Evolutionary conservation across 92 coral and sea anemone genomes (phyloP).

Genomic region (Actinernus sp.): DNA sequence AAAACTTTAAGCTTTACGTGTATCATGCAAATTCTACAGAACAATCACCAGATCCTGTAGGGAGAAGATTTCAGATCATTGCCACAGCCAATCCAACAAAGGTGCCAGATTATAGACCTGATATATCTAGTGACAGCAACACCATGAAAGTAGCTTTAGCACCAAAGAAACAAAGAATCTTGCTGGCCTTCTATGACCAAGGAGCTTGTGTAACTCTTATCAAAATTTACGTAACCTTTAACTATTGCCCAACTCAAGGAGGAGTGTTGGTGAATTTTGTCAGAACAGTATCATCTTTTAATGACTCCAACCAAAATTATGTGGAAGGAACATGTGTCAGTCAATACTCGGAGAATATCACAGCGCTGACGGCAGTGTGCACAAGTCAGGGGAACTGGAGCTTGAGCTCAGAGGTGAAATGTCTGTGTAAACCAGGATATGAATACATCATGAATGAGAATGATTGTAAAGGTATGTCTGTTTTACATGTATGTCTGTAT

Average conservation of each 20-base stretch:
- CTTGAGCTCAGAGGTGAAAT: slow-evolving; percentile 25
- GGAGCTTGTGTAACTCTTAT: slow-evolving; percentile 67
- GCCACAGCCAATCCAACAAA: slow-evolving; percentile 14
- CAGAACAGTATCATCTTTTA: slow-evolving; percentile 66
- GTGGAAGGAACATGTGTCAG: slow-evolving; percentile 73
- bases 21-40: slow-evolving; percentile 24
- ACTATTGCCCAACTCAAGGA: slow-evolving; percentile 57
- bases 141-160: slow-evolving; percentile 26
- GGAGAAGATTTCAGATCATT: slow-evolving; percentile 3
- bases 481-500: no score
- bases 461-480: no score
- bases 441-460: slow-evolving; percentile 44
- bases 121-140: neutral
- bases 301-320: slow-evolving; percentile 9
- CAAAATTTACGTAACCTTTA: slow-evolving; percentile 49
- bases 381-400: slow-evolving; percentile 81
- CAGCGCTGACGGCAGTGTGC: slow-evolving; percentile 50
- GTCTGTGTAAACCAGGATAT: slow-evolving; percentile 82
- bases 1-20: slow-evolving; percentile 43
- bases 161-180: slow-evolving; percentile 39
- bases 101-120: neutral
- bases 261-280: slow-evolving; percentile 55
- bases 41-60: slow-evolving; percentile 41
- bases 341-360: slow-evolving; percentile 43
- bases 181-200: slow-evolving; percentile 69